Evolutionary conservation across 2,797 vertebrate species (phyloP).

Genomic region (Perdix hodgsoniae): DNA sequence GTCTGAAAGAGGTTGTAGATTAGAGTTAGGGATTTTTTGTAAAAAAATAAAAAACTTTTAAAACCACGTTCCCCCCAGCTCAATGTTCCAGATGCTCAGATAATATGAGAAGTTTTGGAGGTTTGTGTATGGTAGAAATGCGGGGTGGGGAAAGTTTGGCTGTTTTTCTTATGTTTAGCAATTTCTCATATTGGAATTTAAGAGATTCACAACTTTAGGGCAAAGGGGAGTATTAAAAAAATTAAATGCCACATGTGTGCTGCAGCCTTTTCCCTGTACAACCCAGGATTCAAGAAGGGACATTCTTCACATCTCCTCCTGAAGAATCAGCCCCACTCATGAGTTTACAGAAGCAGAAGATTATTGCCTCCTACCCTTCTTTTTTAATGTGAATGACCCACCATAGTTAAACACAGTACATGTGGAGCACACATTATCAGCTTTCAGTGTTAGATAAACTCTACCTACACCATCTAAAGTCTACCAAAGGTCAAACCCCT

Average conservation of each 20-base stretch:
- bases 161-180: background rate
- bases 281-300: background rate
- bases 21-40: constrained; percentile 50
- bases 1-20: constrained; percentile 60
- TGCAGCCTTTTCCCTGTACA: background rate
- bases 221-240: background rate
- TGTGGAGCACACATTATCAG: rapidly evolving
- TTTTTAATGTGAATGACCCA: background rate
- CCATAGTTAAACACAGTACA: background rate
- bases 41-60: constrained; percentile 20
- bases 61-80: constrained; percentile 48
- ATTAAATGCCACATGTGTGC: background rate
- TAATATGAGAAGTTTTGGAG: background rate
- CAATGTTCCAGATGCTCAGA: constrained; percentile 60
- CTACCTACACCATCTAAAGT: background rate
- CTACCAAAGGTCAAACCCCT: background rate
- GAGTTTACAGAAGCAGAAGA: background rate
- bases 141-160: background rate
- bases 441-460: background rate
- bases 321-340: background rate
- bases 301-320: background rate
- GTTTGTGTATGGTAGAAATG: background rate
- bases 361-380: background rate
- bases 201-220: background rate
- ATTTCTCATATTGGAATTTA: background rate